Base-by-base conservation (phyloP, 30 jellyfish, hydroid and myxozoan species). In the Aurelia coerulea region DNA sequence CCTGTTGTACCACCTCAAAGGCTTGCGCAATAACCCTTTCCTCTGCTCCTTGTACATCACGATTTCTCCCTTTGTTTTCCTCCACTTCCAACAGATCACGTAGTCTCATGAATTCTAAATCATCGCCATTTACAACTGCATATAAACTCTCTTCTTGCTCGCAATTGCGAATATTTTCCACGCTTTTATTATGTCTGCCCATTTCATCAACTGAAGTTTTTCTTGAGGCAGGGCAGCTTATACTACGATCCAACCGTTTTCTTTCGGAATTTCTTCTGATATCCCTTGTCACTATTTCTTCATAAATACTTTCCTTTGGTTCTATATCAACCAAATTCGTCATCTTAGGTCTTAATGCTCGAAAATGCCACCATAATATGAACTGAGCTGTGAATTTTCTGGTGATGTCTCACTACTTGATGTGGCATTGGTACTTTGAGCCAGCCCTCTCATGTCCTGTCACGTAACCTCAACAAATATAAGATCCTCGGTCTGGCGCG, bases 51-150 rank as follows among this genome's bases (percentile, higher is more conserved):
- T n/a, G 35, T n/a, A 60, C 70, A 60, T 23, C 51, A 13, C 23
- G n/a, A 60, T 60, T 64, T 54, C 66, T 10, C 12, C 53, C 51
- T 54, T 50, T 51, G 68, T 59, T 65, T 14, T 54, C 82, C 9
- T 42, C 72, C 15, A 5, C 88, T n/a, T 63, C 84, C 34, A 84
- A 42, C 52, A 84, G 62, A 31, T 84, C 93, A 1, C 60, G 37
- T 4, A 84, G 67, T 65, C 74, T 73, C 82, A 56, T 84, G 64
- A 84, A 84, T 37, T 84, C 93, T 13, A 84, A 31, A 74, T 74
- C 83, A 7, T 84, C 88, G 17, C 93, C 93, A 42, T 84, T 65
- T 10, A 84, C 88, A 49, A 84, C 87, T 4, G 93, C 93, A 64
- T 84, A 84, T 32, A 84, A 31, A 37, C 74, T 84, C 19, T 84